Evolutionary conservation across 2,113 vertebrate genomes (phyloP).

Genomic region (Motacilla tschutschensis): DNA sequence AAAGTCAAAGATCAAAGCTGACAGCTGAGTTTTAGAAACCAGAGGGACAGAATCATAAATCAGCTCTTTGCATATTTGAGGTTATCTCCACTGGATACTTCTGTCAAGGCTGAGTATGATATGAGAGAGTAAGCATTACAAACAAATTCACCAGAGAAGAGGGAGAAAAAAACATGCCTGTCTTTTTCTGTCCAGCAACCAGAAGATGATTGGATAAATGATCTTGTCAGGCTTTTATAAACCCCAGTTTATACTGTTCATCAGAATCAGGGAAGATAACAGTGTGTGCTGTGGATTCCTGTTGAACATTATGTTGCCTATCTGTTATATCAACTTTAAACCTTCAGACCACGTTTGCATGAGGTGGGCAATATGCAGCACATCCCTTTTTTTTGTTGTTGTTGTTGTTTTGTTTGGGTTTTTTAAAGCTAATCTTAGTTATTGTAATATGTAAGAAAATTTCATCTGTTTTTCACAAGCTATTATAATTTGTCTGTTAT

Average conservation of each 20-base stretch:
- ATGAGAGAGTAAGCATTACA: background rate
- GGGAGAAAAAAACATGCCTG: background rate
- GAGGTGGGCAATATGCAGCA: background rate
- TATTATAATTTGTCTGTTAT: background rate
- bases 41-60: background rate
- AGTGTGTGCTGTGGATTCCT: background rate
- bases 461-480: background rate
- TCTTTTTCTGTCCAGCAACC: background rate
- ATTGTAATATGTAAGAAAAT: background rate
- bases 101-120: conserved; percentile 15
- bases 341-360: background rate
- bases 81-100: conserved; percentile 9
- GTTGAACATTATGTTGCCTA: background rate
- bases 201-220: background rate
- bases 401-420: background rate
- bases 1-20: conserved; percentile 41
- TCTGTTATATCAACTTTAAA: background rate
- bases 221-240: conserved; percentile 18
- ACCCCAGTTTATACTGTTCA: background rate
- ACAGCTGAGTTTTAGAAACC: conserved; percentile 11
- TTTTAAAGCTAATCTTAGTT: background rate
- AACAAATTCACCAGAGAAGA: background rate
- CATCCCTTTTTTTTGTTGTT: background rate
- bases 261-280: background rate
- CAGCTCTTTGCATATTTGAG: conserved; percentile 1